These are phyloP conservation scores for Lutraria lutraria DNA, from an alignment of 2,888 invertebrate species.

Conservation along the genomic window DNA sequence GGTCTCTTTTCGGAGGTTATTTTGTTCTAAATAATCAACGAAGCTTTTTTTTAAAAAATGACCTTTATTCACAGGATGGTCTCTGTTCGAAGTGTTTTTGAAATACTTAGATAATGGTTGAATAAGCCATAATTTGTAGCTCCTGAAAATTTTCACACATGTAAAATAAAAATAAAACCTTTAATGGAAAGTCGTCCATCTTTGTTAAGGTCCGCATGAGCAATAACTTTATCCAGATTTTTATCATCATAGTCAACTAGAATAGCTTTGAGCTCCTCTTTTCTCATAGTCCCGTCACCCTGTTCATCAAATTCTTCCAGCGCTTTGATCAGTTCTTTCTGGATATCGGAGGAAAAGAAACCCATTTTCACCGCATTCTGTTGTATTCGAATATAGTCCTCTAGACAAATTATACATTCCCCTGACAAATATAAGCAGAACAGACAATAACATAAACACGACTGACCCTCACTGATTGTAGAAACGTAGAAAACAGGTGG, in stretches of 20 bases:
- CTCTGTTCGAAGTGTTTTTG: no score
- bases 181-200: slow-evolving; percentile 57
- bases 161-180: slow-evolving; percentile 27
- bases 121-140: no score
- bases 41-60: no score
- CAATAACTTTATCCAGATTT: slow-evolving; percentile 42
- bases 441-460: no score
- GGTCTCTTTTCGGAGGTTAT: no score
- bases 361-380: slow-evolving; percentile 23
- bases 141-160: no score
- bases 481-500: no score
- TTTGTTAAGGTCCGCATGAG: slow-evolving; percentile 33
- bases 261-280: slow-evolving; percentile 44
- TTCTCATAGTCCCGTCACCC: slow-evolving; percentile 45
- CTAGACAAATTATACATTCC: slow-evolving; percentile 35
- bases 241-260: slow-evolving; percentile 49
- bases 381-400: slow-evolving; percentile 44
- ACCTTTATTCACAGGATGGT: no score
- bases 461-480: no score
- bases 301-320: slow-evolving; percentile 34
- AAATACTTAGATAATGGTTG: no score
- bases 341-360: slow-evolving; percentile 41
- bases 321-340: slow-evolving; percentile 29
- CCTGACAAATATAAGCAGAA: slow-evolving; percentile 24
- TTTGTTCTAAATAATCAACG: no score